Conservation (phyloP, 2,113 vertebrate species). For the Tinamus guttatus region DNA sequence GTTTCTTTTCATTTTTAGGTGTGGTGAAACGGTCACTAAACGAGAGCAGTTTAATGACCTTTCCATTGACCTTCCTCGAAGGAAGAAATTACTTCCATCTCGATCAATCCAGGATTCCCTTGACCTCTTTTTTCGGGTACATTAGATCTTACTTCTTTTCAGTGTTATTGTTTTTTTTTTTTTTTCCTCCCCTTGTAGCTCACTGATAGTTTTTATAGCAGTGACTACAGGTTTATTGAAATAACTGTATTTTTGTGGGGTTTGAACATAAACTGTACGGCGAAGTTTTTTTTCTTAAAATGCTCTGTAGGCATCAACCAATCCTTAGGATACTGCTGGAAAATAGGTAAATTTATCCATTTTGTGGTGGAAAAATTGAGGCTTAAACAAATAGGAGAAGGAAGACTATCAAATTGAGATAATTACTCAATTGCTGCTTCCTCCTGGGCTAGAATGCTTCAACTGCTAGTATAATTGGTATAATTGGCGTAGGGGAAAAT, state of each 20-base stretch:
- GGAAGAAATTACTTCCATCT: constrained; percentile 90
- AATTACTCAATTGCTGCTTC: not conserved
- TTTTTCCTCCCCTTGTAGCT: not conserved
- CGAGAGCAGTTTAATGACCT: constrained; percentile 97
- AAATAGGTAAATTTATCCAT: not conserved
- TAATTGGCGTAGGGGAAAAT: not conserved
- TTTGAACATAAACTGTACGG: not conserved
- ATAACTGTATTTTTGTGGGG: not conserved
- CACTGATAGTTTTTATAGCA: not conserved
- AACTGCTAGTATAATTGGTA: not conserved
- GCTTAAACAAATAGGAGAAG: not conserved
- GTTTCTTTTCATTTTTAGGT: constrained; percentile 76
- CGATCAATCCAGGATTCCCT: constrained; percentile 97
- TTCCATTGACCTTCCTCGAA: constrained; percentile 95
- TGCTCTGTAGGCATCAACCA: not conserved
- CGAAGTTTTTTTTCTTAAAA: not conserved
- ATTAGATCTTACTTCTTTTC: not conserved
- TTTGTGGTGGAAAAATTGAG: not conserved
- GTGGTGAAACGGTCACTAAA: constrained; percentile 93
- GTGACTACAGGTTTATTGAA: not conserved
- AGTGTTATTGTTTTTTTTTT: not conserved
- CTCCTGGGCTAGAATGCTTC: not conserved
- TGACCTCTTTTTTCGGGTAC: constrained; percentile 96
- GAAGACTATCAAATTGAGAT: not conserved
- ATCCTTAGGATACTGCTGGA: not conserved